Conservation (phyloP, 2,113 vertebrate species). For the Phyllostomus hastatus region DNA sequence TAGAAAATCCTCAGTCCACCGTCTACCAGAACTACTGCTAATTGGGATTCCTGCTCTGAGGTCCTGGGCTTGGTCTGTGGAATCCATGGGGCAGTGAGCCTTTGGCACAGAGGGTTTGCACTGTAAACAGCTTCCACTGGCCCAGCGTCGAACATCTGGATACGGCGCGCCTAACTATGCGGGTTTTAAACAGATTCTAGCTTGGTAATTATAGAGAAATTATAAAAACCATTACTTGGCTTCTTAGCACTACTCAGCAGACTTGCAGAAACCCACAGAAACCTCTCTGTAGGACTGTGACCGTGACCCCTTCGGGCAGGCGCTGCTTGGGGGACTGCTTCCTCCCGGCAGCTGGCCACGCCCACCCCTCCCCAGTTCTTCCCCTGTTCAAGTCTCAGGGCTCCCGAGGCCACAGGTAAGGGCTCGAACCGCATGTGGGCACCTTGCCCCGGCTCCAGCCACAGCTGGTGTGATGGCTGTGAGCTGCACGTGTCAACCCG, state of each 20-base stretch:
- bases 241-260: neutral
- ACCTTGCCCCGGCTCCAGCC: neutral
- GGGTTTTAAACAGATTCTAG: neutral
- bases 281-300: fast-evolving
- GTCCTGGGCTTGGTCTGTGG: neutral
- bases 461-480: fast-evolving
- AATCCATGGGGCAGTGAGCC: neutral
- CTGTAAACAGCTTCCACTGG: neutral
- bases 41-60: neutral
- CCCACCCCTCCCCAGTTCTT: neutral
- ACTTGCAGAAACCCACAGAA: neutral
- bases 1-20: neutral
- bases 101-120: neutral
- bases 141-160: neutral
- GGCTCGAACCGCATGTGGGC: too few relatives aligned
- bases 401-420: neutral
- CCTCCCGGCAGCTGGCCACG: fast-evolving
- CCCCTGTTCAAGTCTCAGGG: neutral
- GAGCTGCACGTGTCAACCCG: too few relatives aligned
- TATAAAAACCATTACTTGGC: neutral
- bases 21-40: neutral
- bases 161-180: neutral
- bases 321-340: fast-evolving
- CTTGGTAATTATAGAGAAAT: neutral
- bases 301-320: fast-evolving